phyloP scores from a whole-genome alignment of 1,140 invertebrate species.

The Drosophila bifasciata region DNA sequence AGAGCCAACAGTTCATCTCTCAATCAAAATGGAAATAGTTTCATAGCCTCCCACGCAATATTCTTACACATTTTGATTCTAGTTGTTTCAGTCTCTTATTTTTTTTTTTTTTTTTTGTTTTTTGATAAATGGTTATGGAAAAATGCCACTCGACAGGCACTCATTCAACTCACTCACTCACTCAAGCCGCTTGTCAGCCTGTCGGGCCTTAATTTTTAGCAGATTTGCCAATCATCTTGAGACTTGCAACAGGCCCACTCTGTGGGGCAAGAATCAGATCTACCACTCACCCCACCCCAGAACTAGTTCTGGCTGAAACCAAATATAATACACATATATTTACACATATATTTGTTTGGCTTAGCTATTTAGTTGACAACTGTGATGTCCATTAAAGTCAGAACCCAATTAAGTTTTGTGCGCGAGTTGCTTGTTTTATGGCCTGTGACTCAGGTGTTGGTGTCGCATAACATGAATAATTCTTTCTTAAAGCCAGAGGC shows the following conservation, averaged over 20 bases:
- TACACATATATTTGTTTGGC: neutral
- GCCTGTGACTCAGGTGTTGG: conserved; percentile 58
- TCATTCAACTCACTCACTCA: conserved; percentile 25
- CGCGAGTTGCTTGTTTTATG: conserved; percentile 42
- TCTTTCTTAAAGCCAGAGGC: conserved; percentile 23
- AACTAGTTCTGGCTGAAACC: conserved; percentile 33
- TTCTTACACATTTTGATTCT: conserved; percentile 40
- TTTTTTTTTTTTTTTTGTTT: conserved; percentile 6
- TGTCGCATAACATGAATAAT: conserved; percentile 69
- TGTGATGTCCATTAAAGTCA: conserved; percentile 65
- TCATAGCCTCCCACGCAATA: conserved; percentile 48
- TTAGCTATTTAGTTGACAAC: conserved; percentile 44
- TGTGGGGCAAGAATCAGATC: conserved; percentile 31
- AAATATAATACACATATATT: conserved; percentile 36
- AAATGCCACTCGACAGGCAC: conserved; percentile 51
- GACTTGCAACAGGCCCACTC: conserved; percentile 9
- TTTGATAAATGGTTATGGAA: conserved; percentile 55
- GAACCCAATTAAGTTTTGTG: conserved; percentile 65
- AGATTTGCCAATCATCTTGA: conserved; percentile 46
- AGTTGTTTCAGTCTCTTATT: conserved; percentile 1
- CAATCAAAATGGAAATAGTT: conserved; percentile 56
- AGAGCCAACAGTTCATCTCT: conserved; percentile 36
- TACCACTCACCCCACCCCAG: conserved; percentile 3
- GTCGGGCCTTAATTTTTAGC: conserved; percentile 46
- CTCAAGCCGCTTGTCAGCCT: conserved; percentile 48